Conservation (phyloP, 2,113 vertebrate species). For the Poeciliopsis prolifica region DNA sequence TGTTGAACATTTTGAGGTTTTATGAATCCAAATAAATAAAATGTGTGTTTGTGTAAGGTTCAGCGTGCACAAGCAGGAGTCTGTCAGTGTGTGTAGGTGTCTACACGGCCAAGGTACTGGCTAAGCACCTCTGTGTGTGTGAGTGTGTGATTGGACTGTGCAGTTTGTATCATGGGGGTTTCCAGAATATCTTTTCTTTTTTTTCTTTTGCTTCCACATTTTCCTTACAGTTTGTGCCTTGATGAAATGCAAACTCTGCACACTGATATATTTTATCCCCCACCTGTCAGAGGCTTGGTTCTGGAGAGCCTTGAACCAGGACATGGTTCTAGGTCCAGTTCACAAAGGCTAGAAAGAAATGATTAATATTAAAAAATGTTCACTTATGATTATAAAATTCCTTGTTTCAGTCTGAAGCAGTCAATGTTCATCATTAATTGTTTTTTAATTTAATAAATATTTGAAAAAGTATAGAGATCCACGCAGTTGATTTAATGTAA, state of each 20-base stretch:
- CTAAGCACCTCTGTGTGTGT: constrained; percentile 18
- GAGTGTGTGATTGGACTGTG: constrained; percentile 20
- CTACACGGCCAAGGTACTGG: constrained; percentile 14
- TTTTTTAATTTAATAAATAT: too few relatives aligned
- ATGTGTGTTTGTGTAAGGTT: constrained; percentile 62
- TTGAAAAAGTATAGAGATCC: too few relatives aligned
- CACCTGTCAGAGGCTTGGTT: constrained; percentile 38
- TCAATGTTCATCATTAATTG: too few relatives aligned
- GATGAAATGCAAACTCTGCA: constrained; percentile 27
- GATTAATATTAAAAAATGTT: too few relatives aligned
- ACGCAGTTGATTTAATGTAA: too few relatives aligned
- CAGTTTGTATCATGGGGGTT: constrained; percentile 45
- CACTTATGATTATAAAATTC: too few relatives aligned
- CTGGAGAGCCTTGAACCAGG: too few relatives aligned
- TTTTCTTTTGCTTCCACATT: constrained; percentile 29
- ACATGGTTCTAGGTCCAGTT: too few relatives aligned
- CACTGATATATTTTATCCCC: constrained; percentile 29
- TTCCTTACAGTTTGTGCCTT: constrained; percentile 31
- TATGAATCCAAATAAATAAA: constrained; percentile 67
- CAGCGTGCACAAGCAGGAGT: constrained; percentile 50
- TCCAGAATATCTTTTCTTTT: constrained; percentile 42
- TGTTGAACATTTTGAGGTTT: constrained; percentile 70
- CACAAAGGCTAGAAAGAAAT: too few relatives aligned
- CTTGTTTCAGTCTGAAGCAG: too few relatives aligned
- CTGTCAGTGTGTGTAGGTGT: constrained; percentile 51